Percentiles rank a stretch among this genome's conserved stretches.
Conservation (phyloP, 23 tunicate genomes). For the Diplosoma virens region DNA sequence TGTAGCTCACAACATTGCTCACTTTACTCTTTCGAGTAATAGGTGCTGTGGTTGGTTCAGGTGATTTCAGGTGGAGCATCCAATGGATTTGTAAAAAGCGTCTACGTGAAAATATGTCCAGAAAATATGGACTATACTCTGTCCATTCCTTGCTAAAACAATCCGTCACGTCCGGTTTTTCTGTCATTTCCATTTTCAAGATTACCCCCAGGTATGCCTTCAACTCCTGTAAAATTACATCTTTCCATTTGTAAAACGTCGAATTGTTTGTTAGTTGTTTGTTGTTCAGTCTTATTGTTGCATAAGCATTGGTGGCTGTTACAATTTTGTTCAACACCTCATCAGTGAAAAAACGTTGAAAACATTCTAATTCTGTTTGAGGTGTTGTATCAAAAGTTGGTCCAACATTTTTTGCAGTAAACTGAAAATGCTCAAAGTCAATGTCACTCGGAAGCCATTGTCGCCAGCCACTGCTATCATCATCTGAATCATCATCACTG, state of each 20-base stretch:
- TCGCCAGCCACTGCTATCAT: neutral
- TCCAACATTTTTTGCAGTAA: slow-evolving; percentile 12
- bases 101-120: slow-evolving; percentile 18
- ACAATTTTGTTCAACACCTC: slow-evolving; percentile 16
- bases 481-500: too few species aligned
- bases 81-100: slow-evolving; percentile 26
- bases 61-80: slow-evolving; percentile 23
- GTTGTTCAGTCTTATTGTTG: neutral
- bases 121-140: slow-evolving; percentile 20
- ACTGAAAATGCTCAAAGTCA: neutral
- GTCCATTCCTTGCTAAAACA: neutral
- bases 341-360: slow-evolving; percentile 21
- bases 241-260: slow-evolving; percentile 24
- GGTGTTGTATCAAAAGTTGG: neutral
- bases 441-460: slow-evolving; percentile 6
- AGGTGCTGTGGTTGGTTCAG: slow-evolving; percentile 21
- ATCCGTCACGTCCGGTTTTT: slow-evolving; percentile 10
- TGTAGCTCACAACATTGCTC: neutral
- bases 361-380: slow-evolving; percentile 15
- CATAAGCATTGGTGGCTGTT: slow-evolving; percentile 36
- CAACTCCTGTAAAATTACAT: slow-evolving; percentile 5
- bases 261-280: slow-evolving; percentile 4
- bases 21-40: slow-evolving; percentile 11
- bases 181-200: slow-evolving; percentile 10
- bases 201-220: slow-evolving; percentile 35